A percentile compares a stretch with the other conserved stretches of the same genome.
Conservation (phyloP, 2,113 vertebrate species). For the Nicator chloris region DNA sequence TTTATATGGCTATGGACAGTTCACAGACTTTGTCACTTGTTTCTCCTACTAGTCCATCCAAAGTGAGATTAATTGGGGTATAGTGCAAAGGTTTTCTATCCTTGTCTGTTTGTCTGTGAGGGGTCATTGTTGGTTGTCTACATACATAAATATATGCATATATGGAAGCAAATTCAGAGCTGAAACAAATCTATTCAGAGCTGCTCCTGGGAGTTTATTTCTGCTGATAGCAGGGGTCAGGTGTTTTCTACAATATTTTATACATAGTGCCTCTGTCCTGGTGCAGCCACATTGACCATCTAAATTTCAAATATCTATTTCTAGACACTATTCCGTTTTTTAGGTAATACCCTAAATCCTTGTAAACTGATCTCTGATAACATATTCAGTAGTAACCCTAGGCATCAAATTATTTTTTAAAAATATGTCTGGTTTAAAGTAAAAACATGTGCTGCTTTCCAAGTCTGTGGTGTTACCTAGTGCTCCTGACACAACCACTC, state of each 20-base stretch:
- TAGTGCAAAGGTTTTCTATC: background rate
- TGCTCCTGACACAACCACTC: background rate
- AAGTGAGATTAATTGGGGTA: background rate
- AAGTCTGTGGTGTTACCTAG: slow-evolving; percentile 18
- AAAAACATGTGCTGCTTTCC: slow-evolving; percentile 65
- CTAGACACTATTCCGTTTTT: slow-evolving; percentile 70
- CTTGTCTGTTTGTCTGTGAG: background rate
- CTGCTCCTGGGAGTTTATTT: background rate
- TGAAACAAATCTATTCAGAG: background rate
- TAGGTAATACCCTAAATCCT: slow-evolving; percentile 78
- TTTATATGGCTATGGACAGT: background rate
- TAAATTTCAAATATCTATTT: background rate
- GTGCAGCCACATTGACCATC: background rate
- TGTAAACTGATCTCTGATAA: slow-evolving; percentile 76
- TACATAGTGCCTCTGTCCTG: background rate
- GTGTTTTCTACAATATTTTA: background rate
- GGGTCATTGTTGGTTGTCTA: background rate
- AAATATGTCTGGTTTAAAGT: slow-evolving; percentile 68
- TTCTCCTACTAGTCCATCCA: background rate
- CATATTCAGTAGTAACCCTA: slow-evolving; percentile 70
- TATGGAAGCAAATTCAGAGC: background rate
- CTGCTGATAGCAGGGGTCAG: background rate
- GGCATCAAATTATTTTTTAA: background rate
- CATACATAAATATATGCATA: background rate
- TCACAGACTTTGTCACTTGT: background rate